Evolutionary conservation across 2,113 vertebrate species (phyloP).

Genomic region (Stictonetta naevosa): DNA sequence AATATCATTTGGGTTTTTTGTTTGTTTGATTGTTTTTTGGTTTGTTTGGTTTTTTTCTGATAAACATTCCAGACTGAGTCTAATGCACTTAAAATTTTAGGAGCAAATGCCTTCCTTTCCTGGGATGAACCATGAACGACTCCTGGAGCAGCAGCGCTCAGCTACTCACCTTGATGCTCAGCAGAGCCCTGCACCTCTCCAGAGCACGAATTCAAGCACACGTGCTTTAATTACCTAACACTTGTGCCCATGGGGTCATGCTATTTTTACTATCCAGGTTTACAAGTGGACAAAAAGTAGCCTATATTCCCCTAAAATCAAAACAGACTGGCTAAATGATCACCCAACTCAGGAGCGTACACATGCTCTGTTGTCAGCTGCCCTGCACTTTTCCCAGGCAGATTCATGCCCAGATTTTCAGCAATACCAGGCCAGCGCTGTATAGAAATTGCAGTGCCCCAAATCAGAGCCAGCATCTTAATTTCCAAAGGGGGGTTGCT

Average conservation of each 20-base stretch:
- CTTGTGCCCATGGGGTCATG: not conserved
- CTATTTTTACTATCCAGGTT: not conserved
- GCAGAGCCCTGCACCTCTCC: not conserved
- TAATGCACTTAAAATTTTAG: not conserved
- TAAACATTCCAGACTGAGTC: not conserved
- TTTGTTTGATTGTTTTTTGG: not conserved
- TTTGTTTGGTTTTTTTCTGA: not conserved
- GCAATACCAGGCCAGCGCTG: accelerated
- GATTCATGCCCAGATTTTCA: not conserved
- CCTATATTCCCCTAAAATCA: not conserved
- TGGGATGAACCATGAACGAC: accelerated
- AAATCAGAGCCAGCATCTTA: not conserved
- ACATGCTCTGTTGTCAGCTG: not conserved
- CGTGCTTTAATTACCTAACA: too few species aligned
- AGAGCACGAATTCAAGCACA: accelerated
- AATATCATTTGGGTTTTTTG: not conserved
- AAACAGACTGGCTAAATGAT: not conserved
- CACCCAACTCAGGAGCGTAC: accelerated
- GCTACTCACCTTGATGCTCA: not conserved
- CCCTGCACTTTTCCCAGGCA: not conserved
- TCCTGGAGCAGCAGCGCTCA: not conserved
- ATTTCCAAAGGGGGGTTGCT: not conserved
- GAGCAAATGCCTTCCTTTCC: not conserved
- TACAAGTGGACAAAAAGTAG: not conserved
- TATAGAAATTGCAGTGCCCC: not conserved